A percentile compares a stretch with the other conserved stretches of the same genome.
Conservation (phyloP, 2,113 vertebrate genomes). For the Toxostoma redivivum region DNA sequence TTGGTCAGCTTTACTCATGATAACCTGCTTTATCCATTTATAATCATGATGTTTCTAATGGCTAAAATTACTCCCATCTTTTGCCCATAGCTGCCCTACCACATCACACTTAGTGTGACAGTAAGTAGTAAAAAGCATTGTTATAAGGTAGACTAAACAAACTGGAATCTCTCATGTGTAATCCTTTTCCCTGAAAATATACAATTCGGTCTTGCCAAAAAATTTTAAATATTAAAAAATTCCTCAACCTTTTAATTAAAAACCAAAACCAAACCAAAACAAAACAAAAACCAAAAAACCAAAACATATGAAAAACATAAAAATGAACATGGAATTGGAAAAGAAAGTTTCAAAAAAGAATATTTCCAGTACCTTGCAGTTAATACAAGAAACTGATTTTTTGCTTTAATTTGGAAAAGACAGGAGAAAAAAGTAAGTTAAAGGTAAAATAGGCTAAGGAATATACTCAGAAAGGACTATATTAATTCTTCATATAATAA, state of each 20-base stretch:
- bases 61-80: neutral
- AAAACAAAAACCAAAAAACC: neutral
- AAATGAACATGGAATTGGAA: neutral
- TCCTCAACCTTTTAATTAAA: neutral
- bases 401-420: neutral
- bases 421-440: neutral
- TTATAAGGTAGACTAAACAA: neutral
- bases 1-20: neutral
- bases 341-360: neutral
- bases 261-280: neutral
- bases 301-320: neutral
- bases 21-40: neutral
- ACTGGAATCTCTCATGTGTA: neutral
- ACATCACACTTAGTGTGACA: neutral
- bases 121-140: neutral
- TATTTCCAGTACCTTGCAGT: neutral
- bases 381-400: neutral
- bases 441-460: neutral
- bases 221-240: neutral
- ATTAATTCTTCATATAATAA: neutral
- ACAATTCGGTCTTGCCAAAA: neutral
- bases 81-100: neutral
- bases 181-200: neutral
- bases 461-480: neutral
- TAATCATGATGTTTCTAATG: neutral